These are phyloP conservation scores for Dolomedes plantarius DNA, from an alignment of 2,888 invertebrate genomes.

Conservation along the genomic window DNA sequence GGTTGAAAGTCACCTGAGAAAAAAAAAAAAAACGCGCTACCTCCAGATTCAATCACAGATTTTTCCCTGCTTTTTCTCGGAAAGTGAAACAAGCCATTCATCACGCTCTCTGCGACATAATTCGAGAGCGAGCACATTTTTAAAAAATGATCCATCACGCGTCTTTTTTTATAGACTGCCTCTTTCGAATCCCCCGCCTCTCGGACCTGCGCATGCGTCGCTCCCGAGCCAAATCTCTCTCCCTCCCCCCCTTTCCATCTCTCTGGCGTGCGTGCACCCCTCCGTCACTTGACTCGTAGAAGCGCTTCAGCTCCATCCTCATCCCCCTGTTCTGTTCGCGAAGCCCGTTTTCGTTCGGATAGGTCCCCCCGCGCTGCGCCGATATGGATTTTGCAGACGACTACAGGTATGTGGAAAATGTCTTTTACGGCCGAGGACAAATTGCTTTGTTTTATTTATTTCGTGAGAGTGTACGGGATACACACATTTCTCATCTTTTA, in stretches of 20 bases:
- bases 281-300: neutral
- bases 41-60: too few relatives aligned
- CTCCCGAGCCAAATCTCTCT: neutral
- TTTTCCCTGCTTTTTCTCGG: too few relatives aligned
- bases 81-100: conserved; percentile 9
- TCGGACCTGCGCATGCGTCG: conserved; percentile 18
- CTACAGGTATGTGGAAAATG: too few relatives aligned
- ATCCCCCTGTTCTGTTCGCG: neutral
- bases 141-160: conserved; percentile 60
- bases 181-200: conserved; percentile 28
- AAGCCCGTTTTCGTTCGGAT: too few relatives aligned
- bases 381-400: too few relatives aligned
- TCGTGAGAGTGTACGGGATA: too few relatives aligned
- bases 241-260: neutral
- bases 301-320: neutral
- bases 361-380: too few relatives aligned
- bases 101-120: neutral
- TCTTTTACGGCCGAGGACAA: too few relatives aligned
- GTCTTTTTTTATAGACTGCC: conserved; percentile 15
- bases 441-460: too few relatives aligned
- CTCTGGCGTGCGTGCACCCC: neutral
- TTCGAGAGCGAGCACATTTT: conserved; percentile 12
- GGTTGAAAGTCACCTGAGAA: too few relatives aligned
- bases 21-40: too few relatives aligned
- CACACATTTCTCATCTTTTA: too few relatives aligned